These are phyloP conservation scores for Cherax destructor DNA, from an alignment of 1,140 invertebrate species.

Conservation along the genomic window DNA sequence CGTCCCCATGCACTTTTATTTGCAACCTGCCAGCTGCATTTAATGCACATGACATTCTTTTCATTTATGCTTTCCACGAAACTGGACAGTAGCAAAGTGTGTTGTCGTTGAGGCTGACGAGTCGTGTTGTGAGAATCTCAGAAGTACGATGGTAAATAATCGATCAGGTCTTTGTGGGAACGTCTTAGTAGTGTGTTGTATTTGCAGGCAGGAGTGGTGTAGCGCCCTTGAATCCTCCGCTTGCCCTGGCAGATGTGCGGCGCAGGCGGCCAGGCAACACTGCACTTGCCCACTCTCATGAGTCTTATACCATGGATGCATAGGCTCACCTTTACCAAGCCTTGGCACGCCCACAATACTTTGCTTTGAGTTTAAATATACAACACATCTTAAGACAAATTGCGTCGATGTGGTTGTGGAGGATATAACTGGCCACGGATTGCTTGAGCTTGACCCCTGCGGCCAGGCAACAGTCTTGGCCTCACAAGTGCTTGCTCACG, in stretches of 20 bases:
- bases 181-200: constrained; percentile 50
- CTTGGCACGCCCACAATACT: not conserved
- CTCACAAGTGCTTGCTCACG: not conserved
- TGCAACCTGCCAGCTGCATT: not conserved
- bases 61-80: not conserved
- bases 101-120: too few relatives aligned
- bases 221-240: constrained; percentile 61
- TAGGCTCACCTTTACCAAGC: not conserved
- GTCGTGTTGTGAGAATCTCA: not conserved
- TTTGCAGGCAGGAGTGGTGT: constrained; percentile 58
- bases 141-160: constrained; percentile 10
- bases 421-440: too few relatives aligned
- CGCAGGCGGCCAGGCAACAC: not conserved
- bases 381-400: too few relatives aligned
- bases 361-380: not conserved
- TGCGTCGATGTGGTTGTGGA: too few relatives aligned
- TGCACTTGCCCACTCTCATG: not conserved
- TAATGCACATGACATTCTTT: not conserved
- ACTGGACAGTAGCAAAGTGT: too few relatives aligned
- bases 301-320: not conserved
- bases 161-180: constrained; percentile 53
- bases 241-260: constrained; percentile 23
- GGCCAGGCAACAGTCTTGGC: too few relatives aligned
- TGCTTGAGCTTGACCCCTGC: too few relatives aligned
- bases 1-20: constrained; percentile 54